Percentiles rank a stretch among this genome's conserved stretches.
Evolutionary conservation across 2,888 invertebrate species (phyloP).

Genomic region (Thelaira solivaga): DNA sequence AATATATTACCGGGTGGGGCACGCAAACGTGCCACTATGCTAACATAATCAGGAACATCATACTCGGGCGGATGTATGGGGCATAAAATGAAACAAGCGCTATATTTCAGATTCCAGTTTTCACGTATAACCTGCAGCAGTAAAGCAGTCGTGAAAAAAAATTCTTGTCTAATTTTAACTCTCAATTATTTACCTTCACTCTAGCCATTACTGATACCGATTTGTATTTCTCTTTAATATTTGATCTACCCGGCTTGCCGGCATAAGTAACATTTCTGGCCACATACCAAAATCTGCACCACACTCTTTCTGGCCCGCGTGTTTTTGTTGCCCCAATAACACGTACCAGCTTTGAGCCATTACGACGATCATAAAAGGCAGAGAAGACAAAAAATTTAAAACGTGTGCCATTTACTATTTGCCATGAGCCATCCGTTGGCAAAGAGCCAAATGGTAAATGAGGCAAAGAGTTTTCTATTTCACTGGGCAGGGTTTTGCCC

Average conservation of each 20-base stretch:
- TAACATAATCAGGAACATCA: constrained; percentile 83
- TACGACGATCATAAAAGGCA: constrained; percentile 89
- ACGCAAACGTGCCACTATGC: constrained; percentile 81
- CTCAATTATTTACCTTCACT: constrained; percentile 80
- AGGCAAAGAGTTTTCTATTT: constrained; percentile 78
- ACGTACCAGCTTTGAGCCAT: constrained; percentile 82
- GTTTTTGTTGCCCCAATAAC: constrained; percentile 94
- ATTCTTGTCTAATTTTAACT: not conserved
- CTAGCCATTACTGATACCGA: constrained; percentile 85
- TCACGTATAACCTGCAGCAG: constrained; percentile 86
- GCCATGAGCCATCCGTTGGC: constrained; percentile 87
- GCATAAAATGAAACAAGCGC: constrained; percentile 92
- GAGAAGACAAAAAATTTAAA: constrained; percentile 95
- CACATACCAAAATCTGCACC: constrained; percentile 88
- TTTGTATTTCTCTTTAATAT: constrained; percentile 71
- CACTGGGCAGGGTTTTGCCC: constrained; percentile 75
- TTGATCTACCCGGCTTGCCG: constrained; percentile 36
- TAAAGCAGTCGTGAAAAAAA: too few species aligned
- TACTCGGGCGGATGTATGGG: constrained; percentile 81
- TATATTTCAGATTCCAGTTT: constrained; percentile 95
- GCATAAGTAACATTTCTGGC: constrained; percentile 45
- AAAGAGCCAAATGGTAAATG: constrained; percentile 82
- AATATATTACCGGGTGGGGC: constrained; percentile 83
- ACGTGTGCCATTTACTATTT: constrained; percentile 79
- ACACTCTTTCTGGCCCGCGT: constrained; percentile 87